Conservation (phyloP, 2,888 invertebrate genomes). For the Lordiphosa fenestrarum region DNA sequence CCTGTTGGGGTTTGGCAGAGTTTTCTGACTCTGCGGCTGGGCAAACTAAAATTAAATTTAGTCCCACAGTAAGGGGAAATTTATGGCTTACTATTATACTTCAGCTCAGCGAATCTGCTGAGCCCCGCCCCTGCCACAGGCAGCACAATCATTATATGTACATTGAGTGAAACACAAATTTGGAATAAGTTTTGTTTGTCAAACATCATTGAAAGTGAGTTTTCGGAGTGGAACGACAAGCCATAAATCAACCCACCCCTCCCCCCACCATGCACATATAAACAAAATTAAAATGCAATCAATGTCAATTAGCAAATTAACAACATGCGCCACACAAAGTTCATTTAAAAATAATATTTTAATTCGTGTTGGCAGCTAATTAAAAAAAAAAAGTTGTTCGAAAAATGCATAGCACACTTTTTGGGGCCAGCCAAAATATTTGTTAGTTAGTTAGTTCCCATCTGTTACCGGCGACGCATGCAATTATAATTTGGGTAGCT, state of each 20-base stretch:
- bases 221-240: slow-evolving; percentile 20
- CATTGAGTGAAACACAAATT: slow-evolving; percentile 31
- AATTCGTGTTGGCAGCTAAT: slow-evolving; percentile 11
- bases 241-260: slow-evolving; percentile 50
- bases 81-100: slow-evolving; percentile 73
- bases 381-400: slow-evolving; percentile 3
- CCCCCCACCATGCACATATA: slow-evolving; percentile 13
- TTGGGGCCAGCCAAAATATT: too few relatives aligned
- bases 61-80: slow-evolving; percentile 51
- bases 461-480: slow-evolving; percentile 1
- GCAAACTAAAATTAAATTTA: slow-evolving; percentile 68
- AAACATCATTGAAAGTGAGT: slow-evolving; percentile 59
- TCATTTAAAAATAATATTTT: slow-evolving; percentile 1
- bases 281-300: slow-evolving; percentile 46
- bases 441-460: too few relatives aligned
- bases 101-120: slow-evolving; percentile 49
- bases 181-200: slow-evolving; percentile 20
- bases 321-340: slow-evolving; percentile 17
- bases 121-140: slow-evolving; percentile 9
- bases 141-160: slow-evolving; percentile 54
- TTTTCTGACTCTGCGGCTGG: slow-evolving; percentile 46
- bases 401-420: too few relatives aligned
- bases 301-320: slow-evolving; percentile 57
- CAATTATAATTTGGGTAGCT: slow-evolving; percentile 18
- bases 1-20: slow-evolving; percentile 41